Percentiles rank a stretch among this genome's conserved stretches.
phyloP scores from a whole-genome alignment of 2,113 vertebrate genomes.

The Perca flavescens region DNA sequence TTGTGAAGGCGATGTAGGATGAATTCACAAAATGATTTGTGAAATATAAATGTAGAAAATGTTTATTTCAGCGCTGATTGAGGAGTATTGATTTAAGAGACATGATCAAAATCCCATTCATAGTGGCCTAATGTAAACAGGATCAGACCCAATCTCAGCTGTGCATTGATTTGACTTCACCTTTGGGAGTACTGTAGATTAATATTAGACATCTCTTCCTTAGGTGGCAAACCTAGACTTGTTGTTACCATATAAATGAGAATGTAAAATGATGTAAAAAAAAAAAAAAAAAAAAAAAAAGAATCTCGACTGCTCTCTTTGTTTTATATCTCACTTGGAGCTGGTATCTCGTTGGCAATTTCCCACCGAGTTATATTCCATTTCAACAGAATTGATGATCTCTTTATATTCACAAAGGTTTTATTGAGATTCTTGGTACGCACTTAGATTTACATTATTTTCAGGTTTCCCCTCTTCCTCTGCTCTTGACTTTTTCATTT shows the following conservation, averaged over 20 bases:
- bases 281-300: too few relatives aligned
- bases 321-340: neutral
- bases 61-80: neutral
- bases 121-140: neutral
- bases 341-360: neutral
- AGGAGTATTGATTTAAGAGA: neutral
- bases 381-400: neutral
- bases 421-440: neutral
- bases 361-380: neutral
- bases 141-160: neutral
- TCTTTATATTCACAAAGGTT: slow-evolving; percentile 6
- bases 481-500: neutral
- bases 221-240: neutral
- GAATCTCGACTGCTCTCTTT: neutral
- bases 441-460: neutral
- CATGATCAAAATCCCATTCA: neutral
- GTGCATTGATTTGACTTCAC: slow-evolving; percentile 5
- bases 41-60: neutral
- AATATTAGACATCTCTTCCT: neutral
- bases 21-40: slow-evolving; percentile 9
- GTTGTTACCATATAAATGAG: neutral
- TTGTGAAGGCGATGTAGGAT: slow-evolving; percentile 4
- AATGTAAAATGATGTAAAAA: neutral
- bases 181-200: neutral
- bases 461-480: slow-evolving; percentile 6